phyloP scores from a whole-genome alignment of 2,797 vertebrate species.

The Pangasius sanitwongsei region DNA sequence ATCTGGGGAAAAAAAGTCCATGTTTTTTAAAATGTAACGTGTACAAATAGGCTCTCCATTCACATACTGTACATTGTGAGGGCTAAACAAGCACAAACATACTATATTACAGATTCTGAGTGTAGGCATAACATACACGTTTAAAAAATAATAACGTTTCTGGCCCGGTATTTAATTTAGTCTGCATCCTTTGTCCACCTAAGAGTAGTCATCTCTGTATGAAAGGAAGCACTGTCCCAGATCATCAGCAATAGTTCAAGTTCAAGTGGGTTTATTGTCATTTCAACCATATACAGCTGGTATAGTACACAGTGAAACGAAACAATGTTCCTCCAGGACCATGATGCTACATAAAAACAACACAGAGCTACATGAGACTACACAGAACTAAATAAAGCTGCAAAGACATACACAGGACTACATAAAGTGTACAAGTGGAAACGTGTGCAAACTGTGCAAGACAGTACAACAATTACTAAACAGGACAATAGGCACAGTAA shows the following conservation, averaged over 20 bases:
- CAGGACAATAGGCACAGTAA: no score
- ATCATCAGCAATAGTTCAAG: background rate
- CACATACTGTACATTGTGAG: background rate
- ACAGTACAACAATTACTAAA: no score
- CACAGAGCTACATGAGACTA: no score
- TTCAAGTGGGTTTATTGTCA: no score
- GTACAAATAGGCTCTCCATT: background rate
- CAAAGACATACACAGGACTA: no score
- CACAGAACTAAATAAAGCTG: no score
- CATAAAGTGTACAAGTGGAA: no score
- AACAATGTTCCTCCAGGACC: no score
- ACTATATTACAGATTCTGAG: background rate
- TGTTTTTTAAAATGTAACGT: background rate
- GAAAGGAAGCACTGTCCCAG: background rate
- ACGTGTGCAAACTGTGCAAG: no score
- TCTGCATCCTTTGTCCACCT: background rate
- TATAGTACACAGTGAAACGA: no score
- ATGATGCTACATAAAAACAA: no score
- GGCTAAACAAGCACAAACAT: background rate
- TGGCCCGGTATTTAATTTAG: background rate
- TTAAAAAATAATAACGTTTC: background rate
- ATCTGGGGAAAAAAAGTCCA: background rate
- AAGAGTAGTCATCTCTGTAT: background rate
- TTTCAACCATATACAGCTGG: no score
- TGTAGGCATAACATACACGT: background rate